Percentiles rank a stretch among this genome's conserved stretches.
Evolutionary conservation across 2,888 invertebrate species (phyloP).

Genomic region (Arrhopalites spinosus): DNA sequence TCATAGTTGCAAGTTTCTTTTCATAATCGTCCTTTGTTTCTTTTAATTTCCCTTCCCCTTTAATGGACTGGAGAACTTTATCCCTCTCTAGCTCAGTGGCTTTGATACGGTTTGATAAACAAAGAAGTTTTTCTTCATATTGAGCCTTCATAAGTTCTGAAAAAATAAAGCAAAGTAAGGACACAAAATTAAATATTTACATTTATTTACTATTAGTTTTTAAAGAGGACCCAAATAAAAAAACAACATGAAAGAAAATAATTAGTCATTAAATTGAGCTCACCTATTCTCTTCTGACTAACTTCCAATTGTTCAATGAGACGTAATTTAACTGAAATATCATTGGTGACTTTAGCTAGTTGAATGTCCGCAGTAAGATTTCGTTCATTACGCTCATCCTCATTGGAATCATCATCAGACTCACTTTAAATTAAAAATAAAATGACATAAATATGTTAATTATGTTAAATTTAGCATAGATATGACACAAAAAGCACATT

Average conservation of each 20-base stretch:
- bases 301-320: constrained; percentile 91
- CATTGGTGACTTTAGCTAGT: constrained; percentile 83
- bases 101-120: constrained; percentile 80
- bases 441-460: no score
- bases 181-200: no score
- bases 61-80: constrained; percentile 58
- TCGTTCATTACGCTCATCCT: constrained; percentile 53
- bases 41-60: constrained; percentile 64
- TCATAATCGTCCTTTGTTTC: constrained; percentile 89
- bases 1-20: constrained; percentile 79
- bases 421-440: constrained; percentile 12
- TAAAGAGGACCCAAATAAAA: no score
- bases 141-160: constrained; percentile 83
- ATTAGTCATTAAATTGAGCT: no score
- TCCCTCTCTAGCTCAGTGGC: constrained; percentile 90
- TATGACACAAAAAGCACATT: no score
- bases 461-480: no score
- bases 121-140: constrained; percentile 88
- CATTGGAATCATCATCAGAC: constrained; percentile 57
- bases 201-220: no score
- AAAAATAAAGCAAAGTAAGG: no score
- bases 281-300: constrained; percentile 82
- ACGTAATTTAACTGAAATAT: constrained; percentile 92
- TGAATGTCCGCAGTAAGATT: constrained; percentile 16
- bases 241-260: no score